Base-by-base conservation (phyloP, 2,888 invertebrate species). In the Sminthurinus aureus region DNA sequence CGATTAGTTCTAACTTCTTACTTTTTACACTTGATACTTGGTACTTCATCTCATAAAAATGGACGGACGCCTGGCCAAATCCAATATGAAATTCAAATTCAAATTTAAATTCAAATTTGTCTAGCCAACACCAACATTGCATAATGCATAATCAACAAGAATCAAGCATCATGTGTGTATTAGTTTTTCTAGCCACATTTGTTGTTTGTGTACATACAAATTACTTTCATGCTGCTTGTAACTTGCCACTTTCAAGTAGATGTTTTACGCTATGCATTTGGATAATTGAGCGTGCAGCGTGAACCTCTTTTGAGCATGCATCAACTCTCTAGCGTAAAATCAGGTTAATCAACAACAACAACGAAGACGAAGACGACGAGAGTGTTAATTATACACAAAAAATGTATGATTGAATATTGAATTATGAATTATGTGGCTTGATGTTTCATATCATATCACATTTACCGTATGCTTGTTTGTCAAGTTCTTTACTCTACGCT, bases 241-340 rank as follows among this genome's bases (percentile, higher is more conserved):
- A 58, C n/a, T 12, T 71, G 13, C 13, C 15, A n/a, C n/a, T n/a
- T n/a, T n/a, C 11, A 71, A 13, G 13, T 20, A 71, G 71, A 24
- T 71, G n/a, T 11, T 12, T n/a, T 71, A 71, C n/a, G 24, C 24
- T 71, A 71, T 71, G 71, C 20, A 20, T 66, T 26, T 58, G 20
- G 52, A 58, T 58, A 78, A 66, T 78, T 66, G 66, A 58, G 51
- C 20, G n/a, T 18, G 50, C 12, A 52, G 52, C 26, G 75, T 52
- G 20, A 52, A n/a, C 51, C n/a, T 75, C 13, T 66, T 78, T 78
- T 66, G 66, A n/a, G 64, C 50, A 51, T 12, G 69, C 50, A 69
- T 79, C 58, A 66, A 79, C 38, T 79, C 69, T 67, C 79, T 26
- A 79, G 69, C 50, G 71, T 18, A 71, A 79, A 79, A 79, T 79